Percentiles rank a stretch among this genome's conserved stretches.
Conservation (phyloP, 2,113 vertebrate genomes). For the Sterna hirundo region DNA sequence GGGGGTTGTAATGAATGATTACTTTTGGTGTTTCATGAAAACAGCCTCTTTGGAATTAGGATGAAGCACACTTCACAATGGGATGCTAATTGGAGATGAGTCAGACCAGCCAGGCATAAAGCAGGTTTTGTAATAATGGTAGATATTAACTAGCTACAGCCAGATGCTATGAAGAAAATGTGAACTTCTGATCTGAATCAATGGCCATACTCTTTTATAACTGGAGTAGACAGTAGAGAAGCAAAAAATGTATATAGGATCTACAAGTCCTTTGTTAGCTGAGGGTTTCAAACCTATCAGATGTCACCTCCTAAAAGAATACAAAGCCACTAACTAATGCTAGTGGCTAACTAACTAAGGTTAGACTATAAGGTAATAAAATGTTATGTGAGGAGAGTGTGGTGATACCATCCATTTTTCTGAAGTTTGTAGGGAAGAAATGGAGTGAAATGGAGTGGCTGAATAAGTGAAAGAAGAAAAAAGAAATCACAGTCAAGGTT, state of each 20-base stretch:
- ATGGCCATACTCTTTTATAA: neutral
- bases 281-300: neutral
- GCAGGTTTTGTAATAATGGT: neutral
- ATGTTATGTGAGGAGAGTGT: neutral
- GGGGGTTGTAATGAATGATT: neutral
- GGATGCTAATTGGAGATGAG: slow-evolving; percentile 19
- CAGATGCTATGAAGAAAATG: neutral
- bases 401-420: neutral
- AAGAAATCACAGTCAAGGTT: neutral
- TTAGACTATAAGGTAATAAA: neutral
- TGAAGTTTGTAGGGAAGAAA: neutral
- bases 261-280: neutral
- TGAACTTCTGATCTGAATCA: neutral
- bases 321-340: neutral
- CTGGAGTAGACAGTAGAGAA: neutral
- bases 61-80: slow-evolving; percentile 7
- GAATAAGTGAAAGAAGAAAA: neutral
- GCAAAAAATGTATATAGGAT: neutral
- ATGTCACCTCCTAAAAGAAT: neutral
- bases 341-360: neutral
- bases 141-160: neutral
- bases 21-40: neutral
- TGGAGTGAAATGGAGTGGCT: neutral
- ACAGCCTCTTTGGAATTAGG: neutral
- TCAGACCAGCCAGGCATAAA: slow-evolving; percentile 5